Evolutionary conservation across 1,140 invertebrate species (phyloP), one percentile per base, ranked within the genome.

Genomic region (Neodiprion virginianus): DNA sequence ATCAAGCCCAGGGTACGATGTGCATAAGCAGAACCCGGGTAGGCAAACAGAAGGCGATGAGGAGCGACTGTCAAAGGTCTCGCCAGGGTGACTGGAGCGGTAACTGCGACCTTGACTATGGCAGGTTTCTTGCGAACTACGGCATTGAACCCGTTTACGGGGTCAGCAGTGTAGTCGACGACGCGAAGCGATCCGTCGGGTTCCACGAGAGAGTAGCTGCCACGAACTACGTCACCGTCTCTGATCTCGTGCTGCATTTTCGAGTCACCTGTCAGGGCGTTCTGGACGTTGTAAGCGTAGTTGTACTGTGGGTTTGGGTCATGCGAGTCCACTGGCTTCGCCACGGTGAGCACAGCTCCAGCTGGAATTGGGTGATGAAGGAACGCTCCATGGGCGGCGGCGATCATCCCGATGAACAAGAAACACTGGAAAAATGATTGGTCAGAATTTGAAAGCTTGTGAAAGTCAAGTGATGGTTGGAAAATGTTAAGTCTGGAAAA

Each of bases 221-320:
- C 92, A 76, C 92, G 90, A 23, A 92, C 91, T 1, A 92, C 90
- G 47, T 91, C 92, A 76, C 92, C 90, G 77, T 90, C 88, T 4
- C 92, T 85, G 21, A 89, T 89, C 80, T 92, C 91, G 75, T 90
- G 81, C 11, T 91, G 90, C 82, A 91, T 91, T 82, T 93, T 93
- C 77, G 92, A 92, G 84, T 93, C 92, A 3, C 93, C 92, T 65
- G 91, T 94, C 75, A 89, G 84, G 0, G 91, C 90, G 79, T 93
- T 92, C 10, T 90, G 88, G 1, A 93, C 91, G 10, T 91, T 90
- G 81, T 93, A 93, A 7, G 91, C 89, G 87, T 90, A 93, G 78
- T 88, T 90, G 83, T 93, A 93, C 53, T 91, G 90, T 0, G 92
- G 92, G 83, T 93, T 90, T 1, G 91, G 91, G 84, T 92, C 91